A percentile compares a stretch with the other conserved stretches of the same genome.
Conservation (phyloP, 2,113 vertebrate genomes). For the Herpetotheres cachinnans region DNA sequence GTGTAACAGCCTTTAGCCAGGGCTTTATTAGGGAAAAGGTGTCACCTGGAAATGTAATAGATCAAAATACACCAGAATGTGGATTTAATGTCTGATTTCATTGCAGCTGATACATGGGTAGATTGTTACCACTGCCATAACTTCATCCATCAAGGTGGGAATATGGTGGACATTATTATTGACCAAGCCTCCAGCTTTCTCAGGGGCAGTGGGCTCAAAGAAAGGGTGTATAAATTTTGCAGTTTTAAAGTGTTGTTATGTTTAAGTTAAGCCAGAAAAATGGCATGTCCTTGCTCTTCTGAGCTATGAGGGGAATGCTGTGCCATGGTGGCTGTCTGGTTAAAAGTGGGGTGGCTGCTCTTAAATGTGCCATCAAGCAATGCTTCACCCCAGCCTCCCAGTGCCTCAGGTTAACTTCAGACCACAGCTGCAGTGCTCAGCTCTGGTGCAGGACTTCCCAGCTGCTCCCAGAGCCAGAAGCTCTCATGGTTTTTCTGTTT, state of each 20-base stretch:
- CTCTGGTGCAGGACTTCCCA: background rate
- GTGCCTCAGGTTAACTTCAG: background rate
- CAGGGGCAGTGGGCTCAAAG: background rate
- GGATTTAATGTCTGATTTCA: background rate
- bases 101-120: background rate
- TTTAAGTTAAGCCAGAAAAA: background rate
- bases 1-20: background rate
- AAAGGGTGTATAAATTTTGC: background rate
- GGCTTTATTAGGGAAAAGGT: background rate
- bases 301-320: background rate
- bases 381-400: background rate
- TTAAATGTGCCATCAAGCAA: fast-evolving
- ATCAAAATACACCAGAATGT: background rate
- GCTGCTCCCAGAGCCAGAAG: background rate
- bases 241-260: background rate
- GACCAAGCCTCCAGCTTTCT: background rate
- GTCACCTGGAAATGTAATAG: background rate
- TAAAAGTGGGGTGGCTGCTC: background rate
- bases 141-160: background rate
- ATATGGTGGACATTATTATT: background rate
- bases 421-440: background rate
- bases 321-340: background rate
- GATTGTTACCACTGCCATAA: background rate
- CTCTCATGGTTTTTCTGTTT: background rate
- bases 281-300: background rate